Conservation (phyloP, 2,113 vertebrate species). For the Astur gentilis region DNA sequence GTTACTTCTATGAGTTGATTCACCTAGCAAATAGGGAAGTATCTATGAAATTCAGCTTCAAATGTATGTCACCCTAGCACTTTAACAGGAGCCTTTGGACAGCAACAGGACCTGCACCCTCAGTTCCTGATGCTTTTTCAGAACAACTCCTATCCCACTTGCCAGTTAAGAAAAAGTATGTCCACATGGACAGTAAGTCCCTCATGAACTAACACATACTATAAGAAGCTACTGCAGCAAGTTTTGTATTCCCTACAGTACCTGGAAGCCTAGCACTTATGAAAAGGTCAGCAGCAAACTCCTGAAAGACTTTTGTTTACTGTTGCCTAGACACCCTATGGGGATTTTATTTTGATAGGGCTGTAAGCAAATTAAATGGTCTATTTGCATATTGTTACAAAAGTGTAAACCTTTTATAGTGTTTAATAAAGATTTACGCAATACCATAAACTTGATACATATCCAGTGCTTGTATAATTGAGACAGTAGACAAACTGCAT, state of each 20-base stretch:
- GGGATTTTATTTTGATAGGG: slow-evolving; percentile 18
- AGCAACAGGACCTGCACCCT: neutral
- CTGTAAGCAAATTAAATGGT: slow-evolving; percentile 43
- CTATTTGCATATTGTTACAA: slow-evolving; percentile 52
- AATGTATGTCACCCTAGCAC: neutral
- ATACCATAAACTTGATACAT: slow-evolving; percentile 33
- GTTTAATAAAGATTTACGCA: slow-evolving; percentile 48
- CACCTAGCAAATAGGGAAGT: neutral
- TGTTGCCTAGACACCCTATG: neutral
- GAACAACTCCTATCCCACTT: neutral
- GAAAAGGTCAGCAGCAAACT: neutral
- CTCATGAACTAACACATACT: neutral
- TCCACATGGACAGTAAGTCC: neutral
- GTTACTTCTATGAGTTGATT: neutral
- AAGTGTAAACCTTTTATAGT: slow-evolving; percentile 42
- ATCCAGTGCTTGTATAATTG: neutral
- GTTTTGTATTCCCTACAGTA: neutral
- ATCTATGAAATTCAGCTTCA: neutral
- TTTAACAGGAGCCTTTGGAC: neutral
- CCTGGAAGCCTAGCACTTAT: neutral
- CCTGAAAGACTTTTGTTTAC: slow-evolving; percentile 13
- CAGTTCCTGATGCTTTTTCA: neutral
- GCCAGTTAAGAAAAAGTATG: neutral
- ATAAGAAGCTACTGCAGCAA: neutral
- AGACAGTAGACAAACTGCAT: neutral